Evolutionary conservation across 1,140 invertebrate species (phyloP), one percentile per base, ranked within the genome.

Genomic region (Pygmarrhopalites habei): DNA sequence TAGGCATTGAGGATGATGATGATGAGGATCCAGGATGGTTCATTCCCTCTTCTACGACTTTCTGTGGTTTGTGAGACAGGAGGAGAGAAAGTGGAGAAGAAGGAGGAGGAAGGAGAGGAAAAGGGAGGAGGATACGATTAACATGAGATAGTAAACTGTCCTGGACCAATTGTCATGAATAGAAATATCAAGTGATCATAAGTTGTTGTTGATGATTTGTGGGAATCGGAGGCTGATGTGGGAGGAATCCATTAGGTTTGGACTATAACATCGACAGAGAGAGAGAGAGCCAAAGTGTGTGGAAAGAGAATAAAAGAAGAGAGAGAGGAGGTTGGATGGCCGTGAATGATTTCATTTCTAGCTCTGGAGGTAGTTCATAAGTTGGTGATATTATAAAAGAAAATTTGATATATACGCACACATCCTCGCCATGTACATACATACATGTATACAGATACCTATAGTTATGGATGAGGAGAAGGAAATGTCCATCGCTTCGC

Each of bases 151-250:
- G 53, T 26, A 26, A 28, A 26, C 49, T 52, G 25, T 52, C 49
- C 46, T 49, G 12, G 7, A 49, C 32, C 51, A 43, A 57, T 57
- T 57, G 57, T 60, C 62, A 64, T 64, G 62, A 64, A 64, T 64
- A 58, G 56, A 26, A 60, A 60, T 65, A 28, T 21, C 29, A 65
- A 43, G 29, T 57, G 28, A 58, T 60, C 58, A 49, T 39, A 39
- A 41, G 25, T 62, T 59, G 49, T 65, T 58, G 52, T 60, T 46
- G 21, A 57, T 66, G 64, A 66, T 66, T 66, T 66, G 64, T 66
- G 64, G 55, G 53, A 26, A 47, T 41, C 51, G 43, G 57, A 61
- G 2, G 44, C 32, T 41, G 35, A 66, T 62, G 47, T 51, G 64
- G 58, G 63, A 55, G 58, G 63, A 60, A 60, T 65, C 62, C 62